phyloP scores from a whole-genome alignment of 2,888 invertebrate genomes.

The Nebria salina region DNA sequence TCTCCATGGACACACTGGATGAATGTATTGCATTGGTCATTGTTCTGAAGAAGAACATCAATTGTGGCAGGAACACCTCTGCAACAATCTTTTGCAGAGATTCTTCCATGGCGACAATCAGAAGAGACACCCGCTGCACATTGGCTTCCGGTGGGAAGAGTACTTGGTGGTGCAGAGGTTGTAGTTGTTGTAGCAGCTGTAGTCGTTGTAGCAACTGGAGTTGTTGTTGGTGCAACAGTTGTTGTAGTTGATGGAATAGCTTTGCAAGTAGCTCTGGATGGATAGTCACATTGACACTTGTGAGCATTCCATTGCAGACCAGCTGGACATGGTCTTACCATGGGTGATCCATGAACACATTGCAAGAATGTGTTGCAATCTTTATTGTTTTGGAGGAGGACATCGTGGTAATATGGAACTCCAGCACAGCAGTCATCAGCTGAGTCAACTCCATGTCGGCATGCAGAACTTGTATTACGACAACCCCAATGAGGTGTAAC shows the following conservation, averaged over 20 bases:
- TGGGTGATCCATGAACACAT: conserved; percentile 30
- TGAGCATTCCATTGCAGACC: too few species aligned
- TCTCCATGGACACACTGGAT: conserved; percentile 39
- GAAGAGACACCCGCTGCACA: not conserved
- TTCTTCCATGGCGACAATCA: conserved; percentile 11
- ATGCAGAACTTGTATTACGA: not conserved
- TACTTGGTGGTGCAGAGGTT: not conserved
- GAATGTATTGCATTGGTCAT: conserved; percentile 31
- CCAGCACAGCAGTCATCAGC: conserved; percentile 13
- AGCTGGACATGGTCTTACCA: too few species aligned
- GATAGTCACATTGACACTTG: too few species aligned
- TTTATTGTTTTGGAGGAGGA: conserved; percentile 28
- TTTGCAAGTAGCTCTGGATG: too few species aligned
- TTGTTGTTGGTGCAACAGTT: not conserved
- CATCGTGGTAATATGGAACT: conserved; percentile 25
- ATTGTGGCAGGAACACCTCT: not conserved
- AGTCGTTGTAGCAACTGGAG: not conserved
- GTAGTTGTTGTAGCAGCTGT: not conserved
- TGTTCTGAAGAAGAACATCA: conserved; percentile 37
- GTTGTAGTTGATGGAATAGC: not conserved
- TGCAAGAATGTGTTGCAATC: conserved; percentile 36
- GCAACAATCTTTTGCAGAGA: not conserved
- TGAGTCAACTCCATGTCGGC: conserved; percentile 8
- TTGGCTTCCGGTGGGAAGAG: not conserved
- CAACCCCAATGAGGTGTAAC: not conserved